phyloP scores from a whole-genome alignment of 2,888 invertebrate genomes.

The Hirtodrosophila confusa region DNA sequence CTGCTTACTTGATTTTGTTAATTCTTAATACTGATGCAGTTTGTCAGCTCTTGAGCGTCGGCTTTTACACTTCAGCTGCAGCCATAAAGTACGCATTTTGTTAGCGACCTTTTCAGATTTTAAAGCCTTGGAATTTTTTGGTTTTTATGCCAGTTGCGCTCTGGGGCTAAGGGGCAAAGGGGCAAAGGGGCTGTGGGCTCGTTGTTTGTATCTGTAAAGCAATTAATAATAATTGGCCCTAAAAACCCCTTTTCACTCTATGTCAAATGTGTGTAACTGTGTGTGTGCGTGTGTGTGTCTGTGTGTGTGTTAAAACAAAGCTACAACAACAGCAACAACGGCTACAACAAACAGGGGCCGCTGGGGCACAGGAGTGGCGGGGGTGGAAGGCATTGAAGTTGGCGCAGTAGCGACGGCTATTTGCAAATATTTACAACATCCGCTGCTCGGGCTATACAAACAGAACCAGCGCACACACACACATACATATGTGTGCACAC shows the following conservation, averaged over 20 bases:
- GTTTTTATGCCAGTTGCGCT: neutral
- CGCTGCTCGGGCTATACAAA: slow-evolving; percentile 64
- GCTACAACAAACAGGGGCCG: slow-evolving; percentile 26
- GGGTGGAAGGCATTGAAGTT: slow-evolving; percentile 19
- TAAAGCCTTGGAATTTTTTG: neutral
- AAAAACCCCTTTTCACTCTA: slow-evolving; percentile 64
- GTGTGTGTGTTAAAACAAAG: slow-evolving; percentile 17
- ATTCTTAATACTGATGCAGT: slow-evolving; percentile 2
- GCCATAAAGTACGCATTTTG: slow-evolving; percentile 29
- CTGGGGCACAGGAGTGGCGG: slow-evolving; percentile 21
- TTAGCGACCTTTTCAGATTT: neutral
- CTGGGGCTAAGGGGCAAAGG: neutral
- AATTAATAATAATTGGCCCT: slow-evolving; percentile 82
- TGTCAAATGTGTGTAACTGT: slow-evolving; percentile 20
- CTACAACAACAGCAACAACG: slow-evolving; percentile 10
- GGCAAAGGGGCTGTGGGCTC: slow-evolving; percentile 24
- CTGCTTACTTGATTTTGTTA: slow-evolving; percentile 16
- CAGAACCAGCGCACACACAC: slow-evolving; percentile 35
- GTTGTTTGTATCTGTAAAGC: slow-evolving; percentile 76
- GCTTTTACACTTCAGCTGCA: slow-evolving; percentile 22
- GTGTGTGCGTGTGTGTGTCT: slow-evolving; percentile 9
- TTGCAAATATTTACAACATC: slow-evolving; percentile 80
- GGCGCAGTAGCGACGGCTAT: slow-evolving; percentile 55
- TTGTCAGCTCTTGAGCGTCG: slow-evolving; percentile 18
- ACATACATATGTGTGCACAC: neutral